Evolutionary conservation across 2,888 invertebrate genomes (phyloP), one percentile per base, ranked within the genome.

Genomic region (Papilio elwesi): DNA sequence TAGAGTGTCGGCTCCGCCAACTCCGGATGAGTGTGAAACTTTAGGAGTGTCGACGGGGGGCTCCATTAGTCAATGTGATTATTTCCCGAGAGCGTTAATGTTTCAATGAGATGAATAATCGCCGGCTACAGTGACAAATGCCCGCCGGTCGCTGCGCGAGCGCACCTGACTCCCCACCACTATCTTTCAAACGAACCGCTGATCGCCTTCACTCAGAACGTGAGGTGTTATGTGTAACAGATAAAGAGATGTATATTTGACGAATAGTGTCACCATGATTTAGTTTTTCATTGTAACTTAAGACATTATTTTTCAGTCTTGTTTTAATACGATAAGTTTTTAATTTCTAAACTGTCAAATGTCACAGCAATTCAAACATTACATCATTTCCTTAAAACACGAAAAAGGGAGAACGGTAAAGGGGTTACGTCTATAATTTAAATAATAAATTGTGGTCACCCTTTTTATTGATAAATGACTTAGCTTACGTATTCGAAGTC

Each of bases 21-120:
- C 66, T 70, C 67, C 71, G 65, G 74, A 74, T 78, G 79, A 86
- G 87, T 88, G 88, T 91, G 90, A 91, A 91, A 90, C 91, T 91
- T 88, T 88, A 89, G 90, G 88, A 86, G 90, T 92, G 92, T 84
- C 93, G 92, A 92, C 92, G 92, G 93, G 92, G 92, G 93, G 91
- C 84, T 90, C 91, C 93, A 93, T 93, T 93, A 93, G 93, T 93
- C 90, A 91, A 87, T 85, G 87, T 93, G 93, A 93, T 93, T 93
- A 93, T 92, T 91, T 93, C 89, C 87, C 87, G 82, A 85, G 84
- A 86, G 87, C 88, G 88, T 90, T 92, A 93, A 93, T 92, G 92
- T 92, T 75, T 74, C 72, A 74, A 74, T 70, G 75, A 74, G 90
- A 93, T 93, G 92, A 93, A 92, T 92, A 92, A 93, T 93, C 89